Conservation (phyloP, 2,888 invertebrate species). For the Acanthosepion pharaonis region DNA sequence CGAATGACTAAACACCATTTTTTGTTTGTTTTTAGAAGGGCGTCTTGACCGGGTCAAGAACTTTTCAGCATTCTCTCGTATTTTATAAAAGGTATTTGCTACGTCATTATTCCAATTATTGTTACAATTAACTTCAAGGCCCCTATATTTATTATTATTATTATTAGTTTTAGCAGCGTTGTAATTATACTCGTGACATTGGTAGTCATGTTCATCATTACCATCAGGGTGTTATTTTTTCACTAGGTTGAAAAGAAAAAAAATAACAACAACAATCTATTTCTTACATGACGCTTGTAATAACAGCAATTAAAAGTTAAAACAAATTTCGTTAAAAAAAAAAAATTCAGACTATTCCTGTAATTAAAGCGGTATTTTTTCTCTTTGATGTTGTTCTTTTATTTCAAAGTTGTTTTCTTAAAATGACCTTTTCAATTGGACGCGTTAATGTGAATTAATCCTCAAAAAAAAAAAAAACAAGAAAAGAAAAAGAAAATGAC, state of each 20-base stretch:
- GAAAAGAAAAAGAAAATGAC: background rate
- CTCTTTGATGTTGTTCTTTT: background rate
- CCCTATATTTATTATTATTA: background rate
- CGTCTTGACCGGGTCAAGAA: too few relatives aligned
- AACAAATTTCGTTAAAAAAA: background rate
- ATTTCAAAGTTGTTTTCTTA: background rate
- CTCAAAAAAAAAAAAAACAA: background rate
- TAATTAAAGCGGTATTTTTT: background rate
- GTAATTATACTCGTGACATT: too few relatives aligned
- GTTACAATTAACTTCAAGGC: background rate
- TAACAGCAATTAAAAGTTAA: background rate
- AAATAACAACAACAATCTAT: background rate
- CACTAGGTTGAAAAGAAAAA: background rate
- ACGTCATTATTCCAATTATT: background rate
- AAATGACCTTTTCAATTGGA: background rate
- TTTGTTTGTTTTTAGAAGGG: too few relatives aligned
- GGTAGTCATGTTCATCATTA: too few relatives aligned
- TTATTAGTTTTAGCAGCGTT: too few relatives aligned
- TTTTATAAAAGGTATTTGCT: background rate
- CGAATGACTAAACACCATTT: too few relatives aligned
- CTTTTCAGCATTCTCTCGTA: too few relatives aligned
- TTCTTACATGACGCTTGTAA: background rate
- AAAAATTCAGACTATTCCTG: background rate
- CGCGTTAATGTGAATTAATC: background rate
- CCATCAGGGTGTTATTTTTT: background rate